A percentile compares a stretch with the other conserved stretches of the same genome.
These are phyloP conservation scores for Heliconius melpomene DNA, from an alignment of 1,140 invertebrate genomes.

Conservation along the genomic window DNA sequence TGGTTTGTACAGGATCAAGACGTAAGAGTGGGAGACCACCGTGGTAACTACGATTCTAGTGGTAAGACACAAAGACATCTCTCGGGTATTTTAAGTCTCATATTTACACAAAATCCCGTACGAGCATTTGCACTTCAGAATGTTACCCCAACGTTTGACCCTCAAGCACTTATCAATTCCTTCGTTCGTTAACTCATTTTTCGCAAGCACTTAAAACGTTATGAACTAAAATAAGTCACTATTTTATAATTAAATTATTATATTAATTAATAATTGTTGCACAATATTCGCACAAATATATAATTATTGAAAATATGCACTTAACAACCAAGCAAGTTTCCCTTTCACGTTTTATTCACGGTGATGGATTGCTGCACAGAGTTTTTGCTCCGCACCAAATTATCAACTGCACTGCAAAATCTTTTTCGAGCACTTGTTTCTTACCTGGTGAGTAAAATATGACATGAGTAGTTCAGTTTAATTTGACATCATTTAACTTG, in stretches of 20 bases:
- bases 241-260: not conserved
- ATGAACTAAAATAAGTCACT: not conserved
- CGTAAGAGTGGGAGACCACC: constrained; percentile 45
- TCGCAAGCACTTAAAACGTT: not conserved
- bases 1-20: no score
- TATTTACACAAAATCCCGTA: constrained; percentile 23
- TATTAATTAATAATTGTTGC: not conserved
- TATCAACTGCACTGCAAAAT: constrained; percentile 33
- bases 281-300: constrained; percentile 26
- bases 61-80: constrained; percentile 49
- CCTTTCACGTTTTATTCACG: constrained; percentile 42
- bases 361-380: constrained; percentile 62
- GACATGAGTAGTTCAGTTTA: not conserved
- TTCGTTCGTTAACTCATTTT: not conserved
- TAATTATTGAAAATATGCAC: not conserved
- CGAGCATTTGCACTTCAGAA: constrained; percentile 35
- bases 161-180: constrained; percentile 11
- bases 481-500: not conserved
- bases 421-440: constrained; percentile 28
- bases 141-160: constrained; percentile 19
- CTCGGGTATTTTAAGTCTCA: not conserved
- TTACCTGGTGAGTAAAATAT: constrained; percentile 35
- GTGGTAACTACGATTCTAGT: constrained; percentile 50
- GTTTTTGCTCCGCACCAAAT: constrained; percentile 34
- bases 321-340: constrained; percentile 18